Evolutionary conservation across 2,888 invertebrate genomes (phyloP), one percentile per base, ranked within the genome.

Genomic region (Epinotia bilunana): DNA sequence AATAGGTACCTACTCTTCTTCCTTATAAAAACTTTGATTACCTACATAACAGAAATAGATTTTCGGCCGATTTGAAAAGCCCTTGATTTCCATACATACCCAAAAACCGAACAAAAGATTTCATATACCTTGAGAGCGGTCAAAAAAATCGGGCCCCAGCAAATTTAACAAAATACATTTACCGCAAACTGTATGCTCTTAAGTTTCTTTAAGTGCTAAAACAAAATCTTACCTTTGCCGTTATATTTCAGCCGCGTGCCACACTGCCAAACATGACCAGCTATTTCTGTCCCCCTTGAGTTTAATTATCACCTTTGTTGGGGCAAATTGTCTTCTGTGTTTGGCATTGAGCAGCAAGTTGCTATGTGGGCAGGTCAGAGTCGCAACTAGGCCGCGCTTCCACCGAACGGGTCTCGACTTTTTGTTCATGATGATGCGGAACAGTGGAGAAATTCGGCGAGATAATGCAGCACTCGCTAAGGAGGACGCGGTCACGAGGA

Each of bases 371-470:
- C 83, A 83, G 83, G 79, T 78, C 77, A 83, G 80, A 81, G 83
- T 81, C 83, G 84, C 89, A 91, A 88, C 91, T 92, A 91, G 92
- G 93, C 90, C 93, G 90, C 88, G 88, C 86, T 86, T 88, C 89
- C 86, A 88, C 86, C 83, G 81, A 92, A 92, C 91, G 91, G 91
- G 92, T 90, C 88, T 91, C 86, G 86, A 89, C 87, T 92, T 93
- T 93, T 93, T 93, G 91, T 92, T 90, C 88, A 87, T 88, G 91
- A 90, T 91, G 91, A 90, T 92, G 91, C 91, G 91, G 89, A 91
- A 91, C 92, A 90, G 90, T 90, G 88, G 90, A 92, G 92, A 93
- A 93, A 93, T 94, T 93, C 86, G 91, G 91, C 87, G 87, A 91
- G 92, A 91, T 90, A 90, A 91, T 89, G 89, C 90, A 89, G 90